Conservation (phyloP, 2,888 invertebrate genomes). For the Lamellibrachia columna region DNA sequence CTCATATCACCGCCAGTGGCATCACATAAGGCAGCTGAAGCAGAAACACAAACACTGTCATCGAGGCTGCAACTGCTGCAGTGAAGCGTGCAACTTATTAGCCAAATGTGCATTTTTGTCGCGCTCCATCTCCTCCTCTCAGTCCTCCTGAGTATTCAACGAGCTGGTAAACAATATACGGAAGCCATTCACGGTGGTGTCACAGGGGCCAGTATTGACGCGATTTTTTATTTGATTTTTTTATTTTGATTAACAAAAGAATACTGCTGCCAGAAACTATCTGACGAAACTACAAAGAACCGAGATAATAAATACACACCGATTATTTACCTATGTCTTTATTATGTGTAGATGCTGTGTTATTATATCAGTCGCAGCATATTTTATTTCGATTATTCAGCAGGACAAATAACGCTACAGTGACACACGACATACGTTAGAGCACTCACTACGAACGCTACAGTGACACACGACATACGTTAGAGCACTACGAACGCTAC, state of each 20-base stretch:
- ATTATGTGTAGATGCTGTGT: too few species aligned
- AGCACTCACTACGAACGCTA: too few species aligned
- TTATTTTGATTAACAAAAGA: background rate
- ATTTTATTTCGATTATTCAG: too few species aligned
- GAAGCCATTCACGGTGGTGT: background rate
- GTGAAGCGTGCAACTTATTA: background rate
- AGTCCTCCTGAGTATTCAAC: background rate
- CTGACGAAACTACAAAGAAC: too few species aligned
- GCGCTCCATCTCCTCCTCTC: background rate
- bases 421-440: too few species aligned
- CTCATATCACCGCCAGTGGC: background rate
- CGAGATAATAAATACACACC: too few species aligned
- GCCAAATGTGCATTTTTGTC: background rate
- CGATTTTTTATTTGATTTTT: background rate
- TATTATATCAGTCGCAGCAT: too few species aligned
- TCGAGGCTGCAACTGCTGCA: background rate
- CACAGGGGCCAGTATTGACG: background rate
- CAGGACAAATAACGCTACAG: too few species aligned
- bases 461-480: too few species aligned
- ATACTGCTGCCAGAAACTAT: background rate
- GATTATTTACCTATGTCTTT: too few species aligned
- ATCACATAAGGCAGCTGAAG: background rate
- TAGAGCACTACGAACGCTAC: too few species aligned
- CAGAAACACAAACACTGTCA: background rate
- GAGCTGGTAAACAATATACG: background rate